These are phyloP conservation scores for Lasaia peninsularis DNA, from an alignment of 1,140 invertebrate genomes.

Conservation along the genomic window DNA sequence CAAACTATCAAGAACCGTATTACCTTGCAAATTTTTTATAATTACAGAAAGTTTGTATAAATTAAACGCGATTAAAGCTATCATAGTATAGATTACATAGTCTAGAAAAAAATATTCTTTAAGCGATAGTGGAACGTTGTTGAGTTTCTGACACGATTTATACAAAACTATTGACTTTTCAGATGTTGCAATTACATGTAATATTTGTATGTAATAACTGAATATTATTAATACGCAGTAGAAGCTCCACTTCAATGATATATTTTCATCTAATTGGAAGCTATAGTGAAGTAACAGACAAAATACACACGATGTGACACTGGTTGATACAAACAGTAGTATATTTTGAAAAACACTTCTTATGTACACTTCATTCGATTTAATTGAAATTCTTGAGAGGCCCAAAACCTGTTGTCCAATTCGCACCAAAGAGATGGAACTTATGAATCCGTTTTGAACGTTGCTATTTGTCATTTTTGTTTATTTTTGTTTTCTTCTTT, in stretches of 20 bases:
- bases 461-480: constrained; percentile 19
- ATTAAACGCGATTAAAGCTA: background rate
- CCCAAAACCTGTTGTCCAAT: background rate
- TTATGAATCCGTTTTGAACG: constrained; percentile 32
- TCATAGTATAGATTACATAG: background rate
- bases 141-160: background rate
- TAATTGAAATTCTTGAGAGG: background rate
- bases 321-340: background rate
- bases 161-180: background rate
- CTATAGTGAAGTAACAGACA: background rate
- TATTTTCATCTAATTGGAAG: too few relatives aligned
- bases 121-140: background rate
- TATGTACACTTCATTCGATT: background rate
- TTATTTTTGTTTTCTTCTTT: too few relatives aligned
- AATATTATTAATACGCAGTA: too few relatives aligned
- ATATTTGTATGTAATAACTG: background rate
- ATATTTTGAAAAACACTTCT: background rate
- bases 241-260: too few relatives aligned
- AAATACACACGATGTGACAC: background rate
- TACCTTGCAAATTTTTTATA: background rate
- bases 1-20: background rate
- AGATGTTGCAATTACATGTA: background rate
- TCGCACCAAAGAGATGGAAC: background rate
- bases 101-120: background rate
- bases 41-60: background rate